Evolutionary conservation across 2,888 invertebrate species (phyloP).

Genomic region (Blera fallax): DNA sequence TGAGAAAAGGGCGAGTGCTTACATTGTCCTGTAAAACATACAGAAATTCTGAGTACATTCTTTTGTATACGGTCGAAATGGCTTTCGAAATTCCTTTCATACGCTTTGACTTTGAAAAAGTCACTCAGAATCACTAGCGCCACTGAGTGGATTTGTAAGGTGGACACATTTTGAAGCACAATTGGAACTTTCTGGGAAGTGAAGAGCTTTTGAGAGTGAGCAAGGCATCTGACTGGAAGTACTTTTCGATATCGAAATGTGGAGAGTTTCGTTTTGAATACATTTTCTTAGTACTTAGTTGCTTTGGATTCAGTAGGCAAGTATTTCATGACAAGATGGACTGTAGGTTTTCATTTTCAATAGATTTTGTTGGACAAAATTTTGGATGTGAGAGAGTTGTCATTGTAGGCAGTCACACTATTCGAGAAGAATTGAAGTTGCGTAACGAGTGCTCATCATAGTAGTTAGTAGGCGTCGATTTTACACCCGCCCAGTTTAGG

Average conservation of each 20-base stretch:
- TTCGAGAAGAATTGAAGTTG: too few relatives aligned
- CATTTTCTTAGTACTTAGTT: constrained; percentile 9
- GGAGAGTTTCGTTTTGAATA: constrained; percentile 44
- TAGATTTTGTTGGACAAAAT: too few relatives aligned
- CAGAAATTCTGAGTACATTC: background rate
- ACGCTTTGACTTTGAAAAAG: constrained; percentile 4
- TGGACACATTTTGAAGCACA: background rate
- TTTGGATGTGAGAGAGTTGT: too few relatives aligned
- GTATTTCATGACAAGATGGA: background rate
- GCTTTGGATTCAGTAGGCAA: background rate
- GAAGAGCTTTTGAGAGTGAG: constrained; percentile 15
- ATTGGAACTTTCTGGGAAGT: constrained; percentile 16
- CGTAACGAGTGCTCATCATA: too few relatives aligned
- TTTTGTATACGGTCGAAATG: background rate
- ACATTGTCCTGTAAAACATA: background rate
- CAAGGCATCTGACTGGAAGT: background rate
- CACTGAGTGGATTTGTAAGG: constrained; percentile 15
- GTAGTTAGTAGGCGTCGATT: too few relatives aligned
- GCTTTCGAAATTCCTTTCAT: background rate
- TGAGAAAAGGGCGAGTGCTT: background rate
- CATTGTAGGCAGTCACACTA: too few relatives aligned
- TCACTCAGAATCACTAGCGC: constrained; percentile 38
- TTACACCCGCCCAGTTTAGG: too few relatives aligned
- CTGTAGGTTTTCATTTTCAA: background rate
- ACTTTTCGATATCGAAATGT: constrained; percentile 42